Evolutionary conservation across 2,113 vertebrate species (phyloP), one percentile per base, ranked within the genome.

Genomic region (Anarhynchus alexandrinus): DNA sequence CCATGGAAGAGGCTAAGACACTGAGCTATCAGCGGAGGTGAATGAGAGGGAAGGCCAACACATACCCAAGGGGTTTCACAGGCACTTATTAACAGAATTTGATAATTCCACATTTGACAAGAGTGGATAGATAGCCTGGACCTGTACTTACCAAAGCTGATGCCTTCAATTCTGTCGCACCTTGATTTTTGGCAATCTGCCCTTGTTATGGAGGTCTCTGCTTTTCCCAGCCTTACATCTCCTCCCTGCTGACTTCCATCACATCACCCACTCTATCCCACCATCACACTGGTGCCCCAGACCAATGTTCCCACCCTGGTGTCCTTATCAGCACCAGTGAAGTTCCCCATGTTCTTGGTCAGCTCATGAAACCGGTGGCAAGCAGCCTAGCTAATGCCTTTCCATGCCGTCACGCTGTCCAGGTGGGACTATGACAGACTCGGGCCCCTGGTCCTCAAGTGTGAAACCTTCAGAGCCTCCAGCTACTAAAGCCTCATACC

Each of bases 301-400:
- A 16, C 10, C 82, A 55, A 36, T 12, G 6, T 25, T n/a, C 15
- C 38, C 54, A 64, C 29, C 22, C 12, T 22, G 47, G 47, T 32
- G 17, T 34, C 52, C 61, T 43, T 16, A 65, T 9, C 27, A 20
- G 30, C 42, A 21, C 32, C 22, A 29, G 8, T 8, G 19, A 27
- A 32, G 22, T 20, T 55, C 34, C 55, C 43, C 29, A 4, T 2
- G 10, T 11, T 45, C 23, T 16, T 21, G 29, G 34, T 14, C 47
- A 55, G 23, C 29, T 70, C 21, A 5, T 2, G 0, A 29, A 62
- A 55, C 0, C 0, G 2, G 19, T 30, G 25, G 12, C 23, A 49
- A 61, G 47, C 19, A 40, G 27, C 18, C 38, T 38, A 19, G 19
- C 18, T 38, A 43, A 38, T 29, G 27, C 22, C 23, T 18, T 77